phyloP scores from a whole-genome alignment of 2,888 invertebrate species.

The Halocaridina rubra region DNA sequence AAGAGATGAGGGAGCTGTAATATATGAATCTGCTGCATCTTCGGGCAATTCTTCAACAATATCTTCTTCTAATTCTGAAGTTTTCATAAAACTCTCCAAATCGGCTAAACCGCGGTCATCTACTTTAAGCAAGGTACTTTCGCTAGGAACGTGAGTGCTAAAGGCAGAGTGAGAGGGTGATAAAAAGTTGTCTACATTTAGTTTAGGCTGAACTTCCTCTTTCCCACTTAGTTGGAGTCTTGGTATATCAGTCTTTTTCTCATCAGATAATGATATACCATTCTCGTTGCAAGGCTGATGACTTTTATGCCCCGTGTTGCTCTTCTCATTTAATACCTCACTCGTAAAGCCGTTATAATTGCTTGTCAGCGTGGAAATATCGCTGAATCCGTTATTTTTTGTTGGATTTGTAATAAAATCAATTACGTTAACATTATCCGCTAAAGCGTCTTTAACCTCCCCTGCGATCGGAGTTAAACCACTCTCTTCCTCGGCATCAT shows the following conservation, averaged over 20 bases:
- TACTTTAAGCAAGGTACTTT: constrained; percentile 11
- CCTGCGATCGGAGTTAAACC: constrained; percentile 21
- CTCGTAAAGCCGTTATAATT: background rate
- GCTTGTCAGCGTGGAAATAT: background rate
- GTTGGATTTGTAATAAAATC: background rate
- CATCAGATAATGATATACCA: background rate
- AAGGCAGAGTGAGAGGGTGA: background rate
- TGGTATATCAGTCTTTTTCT: background rate
- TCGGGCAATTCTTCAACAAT: constrained; percentile 4
- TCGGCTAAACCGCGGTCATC: constrained; percentile 25
- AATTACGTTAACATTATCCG: constrained; percentile 23
- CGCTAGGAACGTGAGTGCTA: background rate
- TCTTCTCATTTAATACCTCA: background rate
- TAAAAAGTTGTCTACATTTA: background rate
- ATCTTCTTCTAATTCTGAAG: background rate
- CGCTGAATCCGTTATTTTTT: background rate
- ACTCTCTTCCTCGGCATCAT: constrained; percentile 52
- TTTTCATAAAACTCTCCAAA: constrained; percentile 21
- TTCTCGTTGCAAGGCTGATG: no score
- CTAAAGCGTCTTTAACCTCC: constrained; percentile 19
- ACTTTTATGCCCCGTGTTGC: background rate
- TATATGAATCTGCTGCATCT: background rate
- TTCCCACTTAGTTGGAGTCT: constrained; percentile 2
- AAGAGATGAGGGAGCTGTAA: no score
- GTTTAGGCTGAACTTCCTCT: background rate